Conservation (phyloP, 2,113 vertebrate genomes). For the Panthera tigris region DNA sequence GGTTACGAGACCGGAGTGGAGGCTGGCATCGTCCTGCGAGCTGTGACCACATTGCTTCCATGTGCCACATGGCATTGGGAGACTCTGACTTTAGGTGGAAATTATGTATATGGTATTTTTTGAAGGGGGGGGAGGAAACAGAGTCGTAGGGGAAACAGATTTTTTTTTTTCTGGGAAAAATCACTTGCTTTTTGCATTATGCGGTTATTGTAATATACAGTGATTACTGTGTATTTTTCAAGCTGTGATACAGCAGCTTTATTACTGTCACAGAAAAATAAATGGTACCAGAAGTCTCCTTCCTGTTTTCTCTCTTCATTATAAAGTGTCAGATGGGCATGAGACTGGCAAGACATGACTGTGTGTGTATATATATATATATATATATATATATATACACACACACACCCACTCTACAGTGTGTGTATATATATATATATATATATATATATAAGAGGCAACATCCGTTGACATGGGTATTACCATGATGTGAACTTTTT, state of each 20-base stretch:
- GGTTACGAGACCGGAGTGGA: neutral
- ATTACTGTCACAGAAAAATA: conserved; percentile 37
- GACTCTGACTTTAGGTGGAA: conserved; percentile 25
- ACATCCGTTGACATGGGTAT: neutral
- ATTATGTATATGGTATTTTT: neutral
- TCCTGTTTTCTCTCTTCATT: conserved; percentile 6
- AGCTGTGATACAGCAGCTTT: conserved; percentile 24
- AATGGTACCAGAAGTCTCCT: conserved; percentile 14
- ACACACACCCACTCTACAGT: too few relatives aligned
- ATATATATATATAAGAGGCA: neutral
- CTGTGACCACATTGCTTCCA: rapidly evolving
- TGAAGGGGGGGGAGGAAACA: neutral
- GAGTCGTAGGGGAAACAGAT: conserved; percentile 24
- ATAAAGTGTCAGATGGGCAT: neutral
- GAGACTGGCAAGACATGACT: neutral
- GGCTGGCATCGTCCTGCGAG: neutral
- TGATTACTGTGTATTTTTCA: conserved; percentile 42
- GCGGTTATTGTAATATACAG: neutral
- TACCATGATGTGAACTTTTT: neutral
- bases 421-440: neutral
- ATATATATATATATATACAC: neutral
- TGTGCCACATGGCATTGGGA: neutral
- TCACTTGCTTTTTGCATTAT: conserved; percentile 51
- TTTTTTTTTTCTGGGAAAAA: conserved; percentile 34
- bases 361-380: neutral